Conservation (phyloP, 2,113 vertebrate genomes). For the Austrofundulus limnaeus region DNA sequence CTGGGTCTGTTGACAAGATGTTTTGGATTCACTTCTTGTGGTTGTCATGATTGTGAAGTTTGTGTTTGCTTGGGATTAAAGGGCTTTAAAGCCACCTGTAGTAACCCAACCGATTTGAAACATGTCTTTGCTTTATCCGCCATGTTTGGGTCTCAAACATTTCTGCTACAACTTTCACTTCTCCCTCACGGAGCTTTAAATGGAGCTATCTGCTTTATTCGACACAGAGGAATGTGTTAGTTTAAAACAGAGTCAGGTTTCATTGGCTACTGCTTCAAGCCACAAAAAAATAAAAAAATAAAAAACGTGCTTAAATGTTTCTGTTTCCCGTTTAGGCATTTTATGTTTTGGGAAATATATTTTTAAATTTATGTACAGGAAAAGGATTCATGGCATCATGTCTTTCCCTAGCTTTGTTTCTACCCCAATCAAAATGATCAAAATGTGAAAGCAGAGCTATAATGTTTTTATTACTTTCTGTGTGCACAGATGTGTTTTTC, state of each 20-base stretch:
- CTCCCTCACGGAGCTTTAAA: conserved; percentile 21
- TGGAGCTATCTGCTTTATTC: conserved; percentile 21
- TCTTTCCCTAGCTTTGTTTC: conserved; percentile 3
- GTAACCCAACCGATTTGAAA: conserved; percentile 39
- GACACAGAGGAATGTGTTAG: conserved; percentile 36
- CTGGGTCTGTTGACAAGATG: conserved; percentile 10
- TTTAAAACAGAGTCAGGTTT: conserved; percentile 59
- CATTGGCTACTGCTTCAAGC: conserved; percentile 43
- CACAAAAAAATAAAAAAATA: neutral
- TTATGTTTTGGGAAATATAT: conserved; percentile 10
- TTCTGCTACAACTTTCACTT: conserved; percentile 6
- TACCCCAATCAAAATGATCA: too few relatives aligned
- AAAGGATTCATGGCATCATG: conserved; percentile 15
- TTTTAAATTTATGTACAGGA: conserved; percentile 4
- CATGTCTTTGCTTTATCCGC: conserved; percentile 3
- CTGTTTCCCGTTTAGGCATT: conserved; percentile 35
- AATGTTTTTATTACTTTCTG: too few relatives aligned
- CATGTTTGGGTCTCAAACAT: conserved; percentile 20
- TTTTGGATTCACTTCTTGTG: conserved; percentile 2
- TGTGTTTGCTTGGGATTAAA: conserved; percentile 31
- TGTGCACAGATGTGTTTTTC: too few relatives aligned
- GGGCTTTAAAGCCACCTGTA: conserved; percentile 37
- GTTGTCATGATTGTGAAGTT: conserved; percentile 3
- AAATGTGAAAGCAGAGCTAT: too few relatives aligned
- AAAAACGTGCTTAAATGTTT: conserved; percentile 28